Evolutionary conservation across 2,113 vertebrate species (phyloP).

Genomic region (Callorhinus ursinus): DNA sequence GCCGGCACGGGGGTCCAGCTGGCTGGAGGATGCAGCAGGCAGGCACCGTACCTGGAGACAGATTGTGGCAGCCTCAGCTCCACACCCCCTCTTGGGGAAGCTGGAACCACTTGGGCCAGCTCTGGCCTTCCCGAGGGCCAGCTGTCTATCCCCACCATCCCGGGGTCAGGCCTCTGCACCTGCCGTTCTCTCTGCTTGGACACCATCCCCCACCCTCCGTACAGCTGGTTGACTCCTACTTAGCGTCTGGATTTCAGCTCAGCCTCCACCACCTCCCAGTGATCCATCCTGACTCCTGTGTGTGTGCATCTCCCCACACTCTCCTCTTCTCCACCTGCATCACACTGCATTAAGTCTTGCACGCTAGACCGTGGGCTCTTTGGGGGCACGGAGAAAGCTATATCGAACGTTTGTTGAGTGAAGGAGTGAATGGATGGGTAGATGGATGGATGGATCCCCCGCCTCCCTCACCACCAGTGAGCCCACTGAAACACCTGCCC

Average conservation of each 20-base stretch:
- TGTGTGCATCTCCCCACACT: background rate
- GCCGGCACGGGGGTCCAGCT: background rate
- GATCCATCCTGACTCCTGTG: background rate
- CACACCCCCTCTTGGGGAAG: background rate
- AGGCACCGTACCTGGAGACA: background rate
- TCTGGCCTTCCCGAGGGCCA: background rate
- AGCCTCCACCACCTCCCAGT: background rate
- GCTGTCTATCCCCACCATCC: background rate
- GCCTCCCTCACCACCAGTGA: background rate
- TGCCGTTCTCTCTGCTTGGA: background rate
- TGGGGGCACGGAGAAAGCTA: background rate
- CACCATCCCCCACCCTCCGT: background rate
- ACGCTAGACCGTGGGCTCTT: background rate
- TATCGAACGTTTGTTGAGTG: background rate
- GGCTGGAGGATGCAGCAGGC: background rate
- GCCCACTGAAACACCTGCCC: background rate
- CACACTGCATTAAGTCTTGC: background rate
- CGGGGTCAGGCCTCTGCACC: background rate
- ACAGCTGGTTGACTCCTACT: background rate
- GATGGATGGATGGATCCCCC: background rate
- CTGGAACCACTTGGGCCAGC: background rate
- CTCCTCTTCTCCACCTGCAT: background rate
- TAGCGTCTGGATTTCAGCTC: background rate
- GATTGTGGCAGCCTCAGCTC: background rate
- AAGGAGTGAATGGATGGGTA: background rate